These are phyloP conservation scores for Parnassius smintheus DNA, from an alignment of 2,888 invertebrate species.

Conservation along the genomic window DNA sequence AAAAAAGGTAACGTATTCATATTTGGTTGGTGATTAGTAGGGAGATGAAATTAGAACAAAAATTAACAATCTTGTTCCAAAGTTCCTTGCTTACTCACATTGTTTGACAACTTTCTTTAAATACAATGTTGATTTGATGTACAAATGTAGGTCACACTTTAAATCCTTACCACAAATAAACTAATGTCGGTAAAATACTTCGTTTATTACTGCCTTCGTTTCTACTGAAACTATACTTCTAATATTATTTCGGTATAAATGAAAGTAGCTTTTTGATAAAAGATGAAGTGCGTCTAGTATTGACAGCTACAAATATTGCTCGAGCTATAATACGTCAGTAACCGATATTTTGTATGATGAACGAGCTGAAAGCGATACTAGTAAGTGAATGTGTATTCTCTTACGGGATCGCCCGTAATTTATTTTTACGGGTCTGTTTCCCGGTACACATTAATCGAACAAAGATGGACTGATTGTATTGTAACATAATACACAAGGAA, in stretches of 20 bases:
- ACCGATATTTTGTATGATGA: constrained; percentile 54
- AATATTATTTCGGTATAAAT: constrained; percentile 5
- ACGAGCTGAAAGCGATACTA: constrained; percentile 44
- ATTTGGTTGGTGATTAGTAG: no score
- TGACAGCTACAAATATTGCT: constrained; percentile 48
- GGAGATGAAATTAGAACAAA: no score
- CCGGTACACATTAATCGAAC: constrained; percentile 50
- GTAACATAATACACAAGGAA: constrained; percentile 59
- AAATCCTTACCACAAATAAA: no score
- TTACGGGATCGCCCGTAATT: constrained; percentile 43
- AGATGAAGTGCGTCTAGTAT: constrained; percentile 24
- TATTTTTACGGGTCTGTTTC: constrained; percentile 49
- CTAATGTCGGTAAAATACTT: no score
- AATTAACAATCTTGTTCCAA: no score
- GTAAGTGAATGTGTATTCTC: constrained; percentile 53
- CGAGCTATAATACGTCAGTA: constrained; percentile 55
- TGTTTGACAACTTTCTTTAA: no score
- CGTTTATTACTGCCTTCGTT: no score
- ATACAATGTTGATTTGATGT: no score
- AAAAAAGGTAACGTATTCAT: no score
- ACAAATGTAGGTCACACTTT: no score
- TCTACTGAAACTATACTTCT: no score
- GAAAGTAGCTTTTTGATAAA: constrained; percentile 3
- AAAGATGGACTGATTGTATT: constrained; percentile 62
- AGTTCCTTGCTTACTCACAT: no score